Percentiles rank a stretch among this genome's conserved stretches.
Evolutionary conservation across 2,888 invertebrate species (phyloP).

Genomic region (Tanytarsus gracilentus): DNA sequence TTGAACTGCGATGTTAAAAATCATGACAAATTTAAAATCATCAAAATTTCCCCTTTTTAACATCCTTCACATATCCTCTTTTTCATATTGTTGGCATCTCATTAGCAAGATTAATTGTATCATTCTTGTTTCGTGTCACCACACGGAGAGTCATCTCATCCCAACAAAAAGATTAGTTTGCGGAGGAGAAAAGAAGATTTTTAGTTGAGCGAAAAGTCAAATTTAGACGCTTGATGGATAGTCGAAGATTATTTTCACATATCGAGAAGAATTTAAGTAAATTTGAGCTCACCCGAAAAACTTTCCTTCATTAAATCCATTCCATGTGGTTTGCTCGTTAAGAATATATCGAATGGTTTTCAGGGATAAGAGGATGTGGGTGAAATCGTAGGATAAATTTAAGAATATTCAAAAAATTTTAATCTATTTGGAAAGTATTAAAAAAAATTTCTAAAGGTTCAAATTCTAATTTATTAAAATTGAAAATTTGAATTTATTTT

Average conservation of each 20-base stretch:
- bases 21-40: slow-evolving; percentile 26
- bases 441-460: too few species aligned
- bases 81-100: slow-evolving; percentile 14
- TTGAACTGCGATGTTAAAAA: not conserved
- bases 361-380: too few species aligned
- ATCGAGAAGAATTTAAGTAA: not conserved
- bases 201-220: not conserved
- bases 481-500: too few species aligned
- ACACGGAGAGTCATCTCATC: too few species aligned
- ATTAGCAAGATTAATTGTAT: slow-evolving; percentile 28
- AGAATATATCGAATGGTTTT: too few species aligned
- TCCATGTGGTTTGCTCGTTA: slow-evolving; percentile 7
- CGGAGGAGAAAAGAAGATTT: not conserved
- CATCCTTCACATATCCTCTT: not conserved
- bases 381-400: too few species aligned
- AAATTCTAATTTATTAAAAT: too few species aligned
- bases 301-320: not conserved
- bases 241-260: slow-evolving; percentile 18
- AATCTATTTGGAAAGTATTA: too few species aligned
- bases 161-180: too few species aligned
- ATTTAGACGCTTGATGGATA: slow-evolving; percentile 12
- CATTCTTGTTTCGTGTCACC: slow-evolving; percentile 15
- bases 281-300: not conserved
- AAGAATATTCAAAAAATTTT: too few species aligned
- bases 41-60: not conserved